Percentiles rank a stretch among this genome's conserved stretches.
These are phyloP conservation scores for Circus cinereus DNA, from an alignment of 2,797 vertebrate species.

Conservation along the genomic window DNA sequence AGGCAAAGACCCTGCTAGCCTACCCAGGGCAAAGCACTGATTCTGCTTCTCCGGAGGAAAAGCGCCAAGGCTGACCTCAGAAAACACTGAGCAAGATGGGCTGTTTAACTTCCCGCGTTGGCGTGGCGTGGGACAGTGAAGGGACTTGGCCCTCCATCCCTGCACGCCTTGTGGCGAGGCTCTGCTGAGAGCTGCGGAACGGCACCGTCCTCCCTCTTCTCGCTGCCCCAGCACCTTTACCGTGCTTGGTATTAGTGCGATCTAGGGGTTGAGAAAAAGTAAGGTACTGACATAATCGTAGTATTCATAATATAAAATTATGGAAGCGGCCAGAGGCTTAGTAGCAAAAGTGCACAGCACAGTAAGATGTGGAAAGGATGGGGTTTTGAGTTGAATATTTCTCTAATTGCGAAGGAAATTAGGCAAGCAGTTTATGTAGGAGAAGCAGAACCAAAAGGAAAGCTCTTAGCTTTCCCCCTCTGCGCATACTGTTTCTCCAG, in stretches of 20 bases:
- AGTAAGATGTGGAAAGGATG: conserved; percentile 56
- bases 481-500: conserved; percentile 58
- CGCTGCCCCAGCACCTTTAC: background rate
- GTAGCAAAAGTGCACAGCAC: background rate
- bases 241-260: background rate
- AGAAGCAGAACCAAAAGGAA: conserved; percentile 81
- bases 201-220: background rate
- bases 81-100: background rate
- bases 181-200: background rate
- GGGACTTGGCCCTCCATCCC: too few relatives aligned
- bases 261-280: background rate
- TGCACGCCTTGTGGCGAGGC: background rate
- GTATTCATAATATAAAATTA: background rate
- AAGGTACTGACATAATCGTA: background rate
- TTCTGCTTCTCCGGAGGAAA: background rate
- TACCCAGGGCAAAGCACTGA: background rate
- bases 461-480: conserved; percentile 50
- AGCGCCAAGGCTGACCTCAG: background rate
- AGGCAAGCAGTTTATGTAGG: conserved; percentile 75
- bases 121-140: rapidly evolving
- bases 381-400: conserved; percentile 61
- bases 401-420: conserved; percentile 79
- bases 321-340: background rate
- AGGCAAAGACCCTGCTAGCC: background rate
- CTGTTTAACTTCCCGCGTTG: background rate